phyloP scores from a whole-genome alignment of 2,113 vertebrate species.

The Spilogale gracilis region DNA sequence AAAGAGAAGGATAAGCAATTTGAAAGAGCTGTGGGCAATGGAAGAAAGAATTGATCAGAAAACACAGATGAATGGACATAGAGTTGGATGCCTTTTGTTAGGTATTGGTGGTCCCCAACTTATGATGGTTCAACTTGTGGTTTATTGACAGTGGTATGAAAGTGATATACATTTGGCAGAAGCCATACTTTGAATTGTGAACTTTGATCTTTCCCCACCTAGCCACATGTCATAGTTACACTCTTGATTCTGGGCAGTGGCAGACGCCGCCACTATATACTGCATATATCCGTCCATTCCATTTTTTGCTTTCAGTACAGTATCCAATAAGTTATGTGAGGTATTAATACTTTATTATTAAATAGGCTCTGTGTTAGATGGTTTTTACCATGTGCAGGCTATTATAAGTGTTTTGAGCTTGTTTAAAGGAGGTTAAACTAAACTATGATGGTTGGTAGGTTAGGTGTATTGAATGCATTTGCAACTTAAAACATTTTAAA shows the following conservation, averaged over 20 bases:
- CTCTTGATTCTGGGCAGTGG: not conserved
- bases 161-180: not conserved
- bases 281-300: not conserved
- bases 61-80: accelerated
- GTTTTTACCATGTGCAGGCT: not conserved
- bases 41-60: not conserved
- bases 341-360: not conserved
- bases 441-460: not conserved
- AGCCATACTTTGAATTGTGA: not conserved
- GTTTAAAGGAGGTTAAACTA: not conserved
- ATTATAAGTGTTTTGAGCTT: not conserved
- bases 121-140: not conserved
- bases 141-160: not conserved
- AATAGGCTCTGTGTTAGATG: not conserved
- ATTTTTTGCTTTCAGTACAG: not conserved
- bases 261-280: not conserved
- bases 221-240: not conserved
- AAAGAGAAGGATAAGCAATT: not conserved
- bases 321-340: not conserved
- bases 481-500: not conserved
- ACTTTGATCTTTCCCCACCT: not conserved
- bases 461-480: not conserved
- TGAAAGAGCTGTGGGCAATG: not conserved
- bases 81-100: accelerated
- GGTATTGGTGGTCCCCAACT: not conserved